Conservation (phyloP, 2,888 invertebrate species). For the Mayetiola destructor region DNA sequence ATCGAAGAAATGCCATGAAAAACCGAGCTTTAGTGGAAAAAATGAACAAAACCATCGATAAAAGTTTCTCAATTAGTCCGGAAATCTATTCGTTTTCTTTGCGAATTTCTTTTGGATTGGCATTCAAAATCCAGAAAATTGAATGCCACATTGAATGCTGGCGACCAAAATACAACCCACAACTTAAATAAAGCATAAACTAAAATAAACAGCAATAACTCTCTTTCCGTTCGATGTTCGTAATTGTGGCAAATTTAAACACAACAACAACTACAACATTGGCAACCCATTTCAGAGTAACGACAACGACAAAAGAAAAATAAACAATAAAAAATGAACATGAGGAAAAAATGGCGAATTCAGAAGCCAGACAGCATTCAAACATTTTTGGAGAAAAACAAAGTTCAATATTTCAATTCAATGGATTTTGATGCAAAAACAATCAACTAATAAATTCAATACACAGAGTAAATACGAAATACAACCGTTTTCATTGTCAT, state of each 20-base stretch:
- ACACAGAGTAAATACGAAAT: too few species aligned
- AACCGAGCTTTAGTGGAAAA: too few species aligned
- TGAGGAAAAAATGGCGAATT: too few species aligned
- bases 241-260: slow-evolving; percentile 12
- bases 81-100: background rate
- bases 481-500: too few species aligned
- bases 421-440: background rate
- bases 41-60: slow-evolving; percentile 2
- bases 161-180: background rate
- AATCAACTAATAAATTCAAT: background rate
- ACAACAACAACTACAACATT: slow-evolving; percentile 9
- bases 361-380: background rate
- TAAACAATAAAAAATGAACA: background rate
- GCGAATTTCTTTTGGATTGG: background rate
- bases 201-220: background rate
- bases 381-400: background rate
- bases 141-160: background rate
- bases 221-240: slow-evolving; percentile 3
- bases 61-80: slow-evolving; percentile 9
- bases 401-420: slow-evolving; percentile 8
- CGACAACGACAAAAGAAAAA: background rate
- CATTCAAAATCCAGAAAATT: background rate
- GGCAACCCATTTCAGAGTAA: background rate
- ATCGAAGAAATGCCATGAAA: too few species aligned
- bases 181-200: background rate